These are phyloP conservation scores for Melieria crassipennis DNA, from an alignment of 2,888 invertebrate species.

Conservation along the genomic window DNA sequence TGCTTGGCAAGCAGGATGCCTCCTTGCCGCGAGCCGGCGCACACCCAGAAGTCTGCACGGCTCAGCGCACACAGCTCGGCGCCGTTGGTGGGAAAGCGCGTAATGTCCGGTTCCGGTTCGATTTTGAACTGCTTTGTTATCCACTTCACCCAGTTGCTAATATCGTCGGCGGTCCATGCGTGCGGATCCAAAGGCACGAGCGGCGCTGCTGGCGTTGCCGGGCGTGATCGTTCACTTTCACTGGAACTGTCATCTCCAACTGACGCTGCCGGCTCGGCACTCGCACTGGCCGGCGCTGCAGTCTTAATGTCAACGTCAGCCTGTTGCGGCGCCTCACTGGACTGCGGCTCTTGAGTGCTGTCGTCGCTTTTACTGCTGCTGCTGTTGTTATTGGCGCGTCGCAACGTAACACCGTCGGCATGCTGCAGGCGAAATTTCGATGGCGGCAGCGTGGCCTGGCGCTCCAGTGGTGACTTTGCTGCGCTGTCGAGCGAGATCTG, in stretches of 20 bases:
- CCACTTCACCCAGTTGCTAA: slow-evolving; percentile 73
- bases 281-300: not conserved
- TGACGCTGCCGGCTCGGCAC: not conserved
- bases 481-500: no score
- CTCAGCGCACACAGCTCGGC: slow-evolving; percentile 71
- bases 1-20: slow-evolving; percentile 72
- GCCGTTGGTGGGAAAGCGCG: slow-evolving; percentile 70
- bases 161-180: slow-evolving; percentile 71
- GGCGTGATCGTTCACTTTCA: slow-evolving; percentile 5
- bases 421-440: not conserved
- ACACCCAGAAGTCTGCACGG: slow-evolving; percentile 71
- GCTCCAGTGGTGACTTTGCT: not conserved
- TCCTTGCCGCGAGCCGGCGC: slow-evolving; percentile 66
- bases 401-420: slow-evolving; percentile 16
- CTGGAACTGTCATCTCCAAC: slow-evolving; percentile 8
- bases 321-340: not conserved
- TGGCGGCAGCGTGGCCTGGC: not conserved
- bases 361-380: slow-evolving; percentile 1
- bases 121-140: slow-evolving; percentile 71
- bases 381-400: not conserved
- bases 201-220: slow-evolving; percentile 42
- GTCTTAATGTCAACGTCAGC: not conserved
- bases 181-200: slow-evolving; percentile 69
- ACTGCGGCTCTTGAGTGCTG: not conserved
- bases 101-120: slow-evolving; percentile 67